A percentile compares a stretch with the other conserved stretches of the same genome.
These are phyloP conservation scores for Strigops habroptila DNA, from an alignment of 2,113 vertebrate species.

Conservation along the genomic window DNA sequence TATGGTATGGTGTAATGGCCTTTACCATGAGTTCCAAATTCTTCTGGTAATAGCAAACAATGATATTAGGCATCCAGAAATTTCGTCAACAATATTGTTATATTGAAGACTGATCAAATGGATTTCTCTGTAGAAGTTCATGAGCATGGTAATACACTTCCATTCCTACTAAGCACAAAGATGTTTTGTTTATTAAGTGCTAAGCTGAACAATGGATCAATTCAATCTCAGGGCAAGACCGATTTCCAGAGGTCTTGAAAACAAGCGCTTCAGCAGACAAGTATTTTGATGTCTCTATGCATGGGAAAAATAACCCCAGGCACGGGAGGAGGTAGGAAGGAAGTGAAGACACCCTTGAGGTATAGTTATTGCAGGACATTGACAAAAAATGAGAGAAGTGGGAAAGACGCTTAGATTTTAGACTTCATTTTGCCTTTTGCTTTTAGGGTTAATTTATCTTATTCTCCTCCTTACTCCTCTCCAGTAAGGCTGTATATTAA, in stretches of 20 bases:
- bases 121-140: background rate
- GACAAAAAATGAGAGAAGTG: background rate
- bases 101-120: background rate
- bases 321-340: background rate
- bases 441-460: background rate
- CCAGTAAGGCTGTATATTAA: background rate
- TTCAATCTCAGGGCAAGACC: background rate
- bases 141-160: background rate
- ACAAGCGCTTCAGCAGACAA: background rate
- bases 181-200: background rate
- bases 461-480: background rate
- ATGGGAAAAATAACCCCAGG: background rate
- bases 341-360: background rate
- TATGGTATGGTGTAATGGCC: background rate
- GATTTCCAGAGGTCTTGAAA: background rate
- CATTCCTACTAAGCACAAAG: background rate
- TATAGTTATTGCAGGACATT: background rate
- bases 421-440: background rate
- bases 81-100: background rate
- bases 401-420: background rate
- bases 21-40: background rate
- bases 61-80: background rate
- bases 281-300: background rate
- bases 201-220: background rate
- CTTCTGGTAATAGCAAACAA: background rate